phyloP scores from a whole-genome alignment of 2,797 vertebrate genomes.

The Pseudotriccus pelzelni region DNA sequence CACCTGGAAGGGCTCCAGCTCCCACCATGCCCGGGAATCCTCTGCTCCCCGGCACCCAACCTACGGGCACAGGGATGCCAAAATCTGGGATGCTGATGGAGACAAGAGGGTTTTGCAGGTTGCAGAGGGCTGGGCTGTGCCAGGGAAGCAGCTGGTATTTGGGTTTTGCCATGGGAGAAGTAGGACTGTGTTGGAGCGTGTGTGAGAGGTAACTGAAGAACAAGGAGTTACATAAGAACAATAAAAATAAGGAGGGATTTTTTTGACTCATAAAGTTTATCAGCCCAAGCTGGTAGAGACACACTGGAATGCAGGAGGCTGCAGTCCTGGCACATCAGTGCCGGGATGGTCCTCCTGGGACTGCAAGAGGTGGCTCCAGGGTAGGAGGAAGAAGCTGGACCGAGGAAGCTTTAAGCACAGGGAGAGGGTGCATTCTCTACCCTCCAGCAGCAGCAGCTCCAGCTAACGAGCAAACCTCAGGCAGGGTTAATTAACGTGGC shows the following conservation, averaged over 20 bases:
- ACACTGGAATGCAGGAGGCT: neutral
- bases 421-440: neutral
- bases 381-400: neutral
- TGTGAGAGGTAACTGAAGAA: neutral
- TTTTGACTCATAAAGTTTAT: neutral
- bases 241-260: rapidly evolving
- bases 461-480: neutral
- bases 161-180: neutral
- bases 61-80: rapidly evolving
- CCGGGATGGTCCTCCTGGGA: neutral
- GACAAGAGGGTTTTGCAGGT: neutral
- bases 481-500: neutral
- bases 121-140: neutral
- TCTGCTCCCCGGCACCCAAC: neutral
- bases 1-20: neutral
- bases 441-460: neutral
- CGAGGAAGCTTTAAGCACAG: rapidly evolving
- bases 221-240: neutral
- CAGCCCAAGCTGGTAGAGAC: neutral
- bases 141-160: rapidly evolving
- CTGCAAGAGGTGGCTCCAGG: neutral
- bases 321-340: rapidly evolving
- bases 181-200: rapidly evolving
- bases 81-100: neutral
- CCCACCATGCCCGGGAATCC: neutral